Base-by-base conservation (phyloP, 2,797 vertebrate species). In the Manis pentadactyla region DNA sequence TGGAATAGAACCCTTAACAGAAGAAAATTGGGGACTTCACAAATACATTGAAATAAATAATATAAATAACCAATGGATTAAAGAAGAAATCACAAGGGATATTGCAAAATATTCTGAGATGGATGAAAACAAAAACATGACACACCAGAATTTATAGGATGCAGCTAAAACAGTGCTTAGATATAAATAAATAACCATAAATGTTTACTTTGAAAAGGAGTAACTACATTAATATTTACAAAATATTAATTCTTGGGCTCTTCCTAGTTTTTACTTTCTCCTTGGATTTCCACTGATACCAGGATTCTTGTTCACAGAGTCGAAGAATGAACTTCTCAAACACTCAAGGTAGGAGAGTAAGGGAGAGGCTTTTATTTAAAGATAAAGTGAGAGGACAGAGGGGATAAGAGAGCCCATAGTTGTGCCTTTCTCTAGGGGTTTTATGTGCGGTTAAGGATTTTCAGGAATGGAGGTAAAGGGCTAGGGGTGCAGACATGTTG, bases 61-160 rank as follows among this genome's bases (percentile, higher is more conserved):
- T 27, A 95, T 27, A 75, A 93, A 42, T 15, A 93, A 74, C 59
- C 34, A 25, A 57, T 49, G 59, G 59, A 15, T 79, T 64, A 93
- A 71, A 79, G 57, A 87, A 73, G 66, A 87, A 93, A 59, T 66
- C 19, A 84, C 18, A 85, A 85, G 9, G 49, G 25, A 92, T 87
- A 85, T n/a, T 61, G 63, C 31, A 57, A 95, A 94, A 89, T 85
- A 89, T 57, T 85, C 85, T 95, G 15, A 69, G n/a, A 51, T 53
- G 27, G 71, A 39, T 71, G 29, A 92, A 87, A 71, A 55, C 8
- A 93, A 87, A 87, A 66, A 29, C 29, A 77, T 12, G 79, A 17
- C 4, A 57, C 23, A 69, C 4, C 23, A 85, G 73, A 95, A 69
- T 7, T 53, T 51, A 42, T 10, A 13, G 13, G 19, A 34, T 42